Evolutionary conservation across 2,113 vertebrate genomes (phyloP), one percentile per base, ranked within the genome.

Genomic region (Vombatus ursinus): DNA sequence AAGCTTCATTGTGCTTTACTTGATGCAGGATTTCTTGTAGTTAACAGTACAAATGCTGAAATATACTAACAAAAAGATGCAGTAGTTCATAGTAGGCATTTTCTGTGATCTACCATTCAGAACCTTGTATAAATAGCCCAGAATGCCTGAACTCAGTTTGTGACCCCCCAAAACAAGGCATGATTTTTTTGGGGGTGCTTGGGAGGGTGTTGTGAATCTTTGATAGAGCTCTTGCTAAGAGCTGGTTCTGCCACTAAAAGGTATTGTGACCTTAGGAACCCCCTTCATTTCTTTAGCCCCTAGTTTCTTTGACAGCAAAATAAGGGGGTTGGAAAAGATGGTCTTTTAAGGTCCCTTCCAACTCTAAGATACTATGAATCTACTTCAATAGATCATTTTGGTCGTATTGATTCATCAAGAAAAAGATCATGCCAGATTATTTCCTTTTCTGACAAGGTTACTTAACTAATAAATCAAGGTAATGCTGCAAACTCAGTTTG

Each of bases 11-110:
- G 92, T 96, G 94, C 91, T 97, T 96, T 95, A 54, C 95, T 97
- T 92, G 96, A 97, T 91, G 96, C 96, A 97, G 95, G 95, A 94
- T 97, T 97, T 94, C 84, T 97, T 92, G 94, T 95, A 96, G 96
- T 95, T 97, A 97, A 95, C 96, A 97, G 94, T 96, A 50, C 94
- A 94, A 95, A 97, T 97, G 94, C 77, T 54, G 90, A 95, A 94
- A 53, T 12, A 8, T 23, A 48, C 94, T 57, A 84, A 91, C 96
- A 97, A 54, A 96, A 92, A 96, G 92, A 61, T 57, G 84, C 61
- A 95, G 92, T 96, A 68, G 91, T 91, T 94, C 77, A 92, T 52
- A 94, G 8, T 28, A 53, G 96, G 54, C 92, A 93, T 77, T 94
- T 95, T 94, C 96, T 96, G 50, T 96, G 90, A 77, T 93, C 96